phyloP scores from a whole-genome alignment of 2,113 vertebrate genomes.

The Podilymbus podiceps region DNA sequence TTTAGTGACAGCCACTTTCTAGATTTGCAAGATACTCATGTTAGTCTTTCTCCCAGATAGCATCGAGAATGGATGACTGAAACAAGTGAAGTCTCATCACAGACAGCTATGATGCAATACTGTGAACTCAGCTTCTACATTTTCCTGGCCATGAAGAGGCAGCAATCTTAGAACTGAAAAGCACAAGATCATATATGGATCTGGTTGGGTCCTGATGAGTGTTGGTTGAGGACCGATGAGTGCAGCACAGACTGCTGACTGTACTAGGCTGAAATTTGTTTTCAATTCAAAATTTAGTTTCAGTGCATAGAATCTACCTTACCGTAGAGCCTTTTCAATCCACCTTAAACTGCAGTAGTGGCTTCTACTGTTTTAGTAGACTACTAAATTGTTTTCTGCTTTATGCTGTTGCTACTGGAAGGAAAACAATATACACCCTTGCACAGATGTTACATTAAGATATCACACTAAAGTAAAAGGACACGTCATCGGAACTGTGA shows the following conservation, averaged over 20 bases:
- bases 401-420: background rate
- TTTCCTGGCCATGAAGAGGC: background rate
- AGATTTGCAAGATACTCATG: background rate
- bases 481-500: background rate
- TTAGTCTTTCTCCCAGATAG: background rate
- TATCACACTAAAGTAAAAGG: background rate
- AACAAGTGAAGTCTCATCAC: background rate
- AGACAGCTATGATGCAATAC: background rate
- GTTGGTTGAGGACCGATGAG: background rate
- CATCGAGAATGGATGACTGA: background rate
- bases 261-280: background rate
- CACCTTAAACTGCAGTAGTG: background rate
- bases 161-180: background rate
- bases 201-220: background rate
- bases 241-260: background rate
- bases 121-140: background rate
- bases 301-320: background rate
- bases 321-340: background rate
- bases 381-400: background rate
- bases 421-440: background rate
- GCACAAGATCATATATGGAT: background rate
- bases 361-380: background rate
- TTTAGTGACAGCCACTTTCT: background rate
- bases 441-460: background rate
- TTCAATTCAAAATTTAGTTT: background rate